Conservation (phyloP, 2,888 invertebrate species). For the Zaprionus obscuricornis region DNA sequence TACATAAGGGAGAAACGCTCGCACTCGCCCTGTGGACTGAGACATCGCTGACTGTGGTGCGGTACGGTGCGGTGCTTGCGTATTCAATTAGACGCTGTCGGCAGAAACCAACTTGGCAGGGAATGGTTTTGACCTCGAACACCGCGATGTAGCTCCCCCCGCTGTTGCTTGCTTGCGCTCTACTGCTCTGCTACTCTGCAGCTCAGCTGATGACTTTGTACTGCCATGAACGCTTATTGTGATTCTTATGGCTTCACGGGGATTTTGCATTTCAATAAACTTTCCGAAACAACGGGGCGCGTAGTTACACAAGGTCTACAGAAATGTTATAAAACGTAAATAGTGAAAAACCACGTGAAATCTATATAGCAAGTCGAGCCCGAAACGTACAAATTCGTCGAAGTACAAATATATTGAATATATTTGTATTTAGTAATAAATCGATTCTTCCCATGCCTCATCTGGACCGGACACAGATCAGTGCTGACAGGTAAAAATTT, state of each 20-base stretch:
- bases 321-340: conserved; percentile 20
- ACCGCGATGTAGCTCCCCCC: conserved; percentile 37
- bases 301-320: conserved; percentile 34
- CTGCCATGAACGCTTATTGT: conserved; percentile 53
- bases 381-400: conserved; percentile 1
- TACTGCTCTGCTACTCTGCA: too few relatives aligned
- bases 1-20: conserved; percentile 30
- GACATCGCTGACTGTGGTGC: conserved; percentile 33
- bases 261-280: conserved; percentile 70
- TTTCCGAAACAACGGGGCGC: conserved; percentile 59
- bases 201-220: conserved; percentile 51
- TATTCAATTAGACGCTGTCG: conserved; percentile 68
- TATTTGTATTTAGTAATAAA: conserved; percentile 5
- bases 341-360: conserved; percentile 21
- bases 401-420: too few relatives aligned
- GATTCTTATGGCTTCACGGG: conserved; percentile 73
- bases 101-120: conserved; percentile 52
- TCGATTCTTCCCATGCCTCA: not conserved
- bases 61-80: conserved; percentile 38
- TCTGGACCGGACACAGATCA: not conserved
- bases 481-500: not conserved
- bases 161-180: too few relatives aligned
- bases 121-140: conserved; percentile 63
- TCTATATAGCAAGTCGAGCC: too few relatives aligned
- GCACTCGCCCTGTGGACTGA: conserved; percentile 23